These are phyloP conservation scores for Coracopsis vasa DNA, from an alignment of 2,113 vertebrate genomes.

Conservation along the genomic window DNA sequence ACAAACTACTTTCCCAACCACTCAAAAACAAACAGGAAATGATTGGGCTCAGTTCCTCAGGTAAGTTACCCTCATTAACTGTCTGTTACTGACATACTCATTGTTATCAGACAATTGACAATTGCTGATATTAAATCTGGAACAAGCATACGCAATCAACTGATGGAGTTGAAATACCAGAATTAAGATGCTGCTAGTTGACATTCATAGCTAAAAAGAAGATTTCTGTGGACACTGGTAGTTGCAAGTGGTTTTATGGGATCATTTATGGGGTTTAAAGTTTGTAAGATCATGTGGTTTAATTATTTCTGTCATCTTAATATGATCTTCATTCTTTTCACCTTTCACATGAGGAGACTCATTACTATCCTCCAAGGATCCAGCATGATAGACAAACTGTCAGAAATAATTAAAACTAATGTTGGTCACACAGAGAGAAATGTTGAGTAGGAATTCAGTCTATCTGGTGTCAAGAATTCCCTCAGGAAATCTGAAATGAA, in stretches of 20 bases:
- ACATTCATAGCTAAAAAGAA: slow-evolving; percentile 19
- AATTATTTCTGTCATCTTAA: slow-evolving; percentile 39
- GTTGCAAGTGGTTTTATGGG: slow-evolving; percentile 11
- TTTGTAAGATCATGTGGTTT: background rate
- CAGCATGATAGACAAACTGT: slow-evolving; percentile 43
- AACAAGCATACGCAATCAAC: background rate
- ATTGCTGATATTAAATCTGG: background rate
- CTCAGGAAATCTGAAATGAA: background rate
- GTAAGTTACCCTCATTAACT: background rate
- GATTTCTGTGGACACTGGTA: slow-evolving; percentile 15
- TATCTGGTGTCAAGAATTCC: background rate
- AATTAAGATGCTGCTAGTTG: slow-evolving; percentile 9
- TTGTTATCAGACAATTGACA: background rate
- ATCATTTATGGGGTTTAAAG: slow-evolving; percentile 28
- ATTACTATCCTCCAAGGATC: slow-evolving; percentile 17
- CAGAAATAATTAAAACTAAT: slow-evolving; percentile 61
- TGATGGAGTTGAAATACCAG: background rate
- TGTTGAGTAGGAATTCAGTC: background rate
- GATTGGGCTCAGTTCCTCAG: background rate
- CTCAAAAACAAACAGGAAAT: background rate
- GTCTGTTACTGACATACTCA: background rate
- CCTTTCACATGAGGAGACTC: slow-evolving; percentile 11
- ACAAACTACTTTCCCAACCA: background rate
- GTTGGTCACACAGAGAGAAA: background rate
- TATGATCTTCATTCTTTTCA: background rate